Percentiles rank a stretch among this genome's conserved stretches.
These are phyloP conservation scores for Sarcophaga variegata DNA, from an alignment of 2,888 invertebrate genomes.

Conservation along the genomic window DNA sequence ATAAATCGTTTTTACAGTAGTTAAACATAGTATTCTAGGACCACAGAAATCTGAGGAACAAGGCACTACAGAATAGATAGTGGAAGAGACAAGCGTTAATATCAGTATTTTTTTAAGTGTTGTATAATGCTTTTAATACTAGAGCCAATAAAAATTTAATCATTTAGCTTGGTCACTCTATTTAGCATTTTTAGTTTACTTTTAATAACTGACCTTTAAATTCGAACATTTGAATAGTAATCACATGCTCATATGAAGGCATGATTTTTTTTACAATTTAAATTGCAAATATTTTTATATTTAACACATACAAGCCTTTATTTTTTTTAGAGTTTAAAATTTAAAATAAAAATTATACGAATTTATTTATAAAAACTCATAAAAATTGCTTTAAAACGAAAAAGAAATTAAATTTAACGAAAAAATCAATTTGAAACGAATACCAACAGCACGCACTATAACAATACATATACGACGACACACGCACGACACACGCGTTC, in stretches of 20 bases:
- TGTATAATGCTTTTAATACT: no score
- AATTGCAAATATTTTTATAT: background rate
- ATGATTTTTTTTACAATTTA: background rate
- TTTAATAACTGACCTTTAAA: background rate
- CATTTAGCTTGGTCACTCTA: constrained; percentile 3
- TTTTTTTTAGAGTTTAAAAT: constrained; percentile 13
- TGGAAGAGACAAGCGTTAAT: no score
- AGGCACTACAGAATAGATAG: no score
- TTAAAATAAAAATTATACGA: background rate
- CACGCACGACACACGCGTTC: constrained; percentile 37
- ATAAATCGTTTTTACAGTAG: no score
- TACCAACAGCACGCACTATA: background rate
- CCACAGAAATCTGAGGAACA: no score
- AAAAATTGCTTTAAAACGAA: constrained; percentile 8
- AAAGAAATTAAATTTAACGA: constrained; percentile 23
- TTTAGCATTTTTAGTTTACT: background rate
- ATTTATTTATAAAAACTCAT: background rate
- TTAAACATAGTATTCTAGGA: no score
- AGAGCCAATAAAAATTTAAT: no score
- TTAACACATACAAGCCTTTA: background rate
- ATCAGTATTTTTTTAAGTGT: no score
- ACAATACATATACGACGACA: background rate
- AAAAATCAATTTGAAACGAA: constrained; percentile 4
- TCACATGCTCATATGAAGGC: background rate
- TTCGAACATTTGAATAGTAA: background rate